Conservation (phyloP, 2,888 invertebrate genomes). For the Erebia aethiops region DNA sequence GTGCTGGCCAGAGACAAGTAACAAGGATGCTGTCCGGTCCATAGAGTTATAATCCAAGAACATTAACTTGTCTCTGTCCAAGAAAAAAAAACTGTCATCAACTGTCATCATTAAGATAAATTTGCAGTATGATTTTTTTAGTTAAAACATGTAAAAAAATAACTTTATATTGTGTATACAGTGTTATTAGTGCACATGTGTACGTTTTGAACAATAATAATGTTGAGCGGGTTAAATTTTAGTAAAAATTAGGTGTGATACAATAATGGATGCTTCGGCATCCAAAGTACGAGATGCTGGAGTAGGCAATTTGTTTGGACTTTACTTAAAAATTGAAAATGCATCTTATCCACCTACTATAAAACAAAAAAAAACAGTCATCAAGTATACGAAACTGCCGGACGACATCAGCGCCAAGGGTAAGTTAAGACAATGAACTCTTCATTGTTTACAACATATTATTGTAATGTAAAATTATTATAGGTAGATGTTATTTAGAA, state of each 20-base stretch:
- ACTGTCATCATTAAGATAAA: no score
- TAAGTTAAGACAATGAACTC: constrained; percentile 47
- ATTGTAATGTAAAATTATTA: background rate
- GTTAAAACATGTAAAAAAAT: constrained; percentile 24
- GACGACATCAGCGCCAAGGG: constrained; percentile 63
- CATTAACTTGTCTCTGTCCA: no score
- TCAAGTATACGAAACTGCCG: constrained; percentile 72
- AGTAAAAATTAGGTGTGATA: constrained; percentile 34
- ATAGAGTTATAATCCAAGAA: no score
- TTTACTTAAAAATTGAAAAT: constrained; percentile 57
- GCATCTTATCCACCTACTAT: constrained; percentile 48
- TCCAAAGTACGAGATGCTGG: constrained; percentile 56
- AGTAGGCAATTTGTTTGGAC: constrained; percentile 54
- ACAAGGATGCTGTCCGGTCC: no score
- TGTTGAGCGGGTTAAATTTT: constrained; percentile 22
- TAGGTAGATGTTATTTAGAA: no score
- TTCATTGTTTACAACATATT: background rate
- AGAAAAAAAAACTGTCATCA: no score
- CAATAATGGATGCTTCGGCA: constrained; percentile 72
- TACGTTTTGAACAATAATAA: constrained; percentile 19
- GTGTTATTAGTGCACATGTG: constrained; percentile 8
- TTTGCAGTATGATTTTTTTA: background rate
- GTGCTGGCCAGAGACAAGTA: no score
- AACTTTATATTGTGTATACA: background rate
- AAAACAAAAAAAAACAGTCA: constrained; percentile 60